phyloP scores from a whole-genome alignment of 2,888 invertebrate genomes.

The Drosophila lutescens region DNA sequence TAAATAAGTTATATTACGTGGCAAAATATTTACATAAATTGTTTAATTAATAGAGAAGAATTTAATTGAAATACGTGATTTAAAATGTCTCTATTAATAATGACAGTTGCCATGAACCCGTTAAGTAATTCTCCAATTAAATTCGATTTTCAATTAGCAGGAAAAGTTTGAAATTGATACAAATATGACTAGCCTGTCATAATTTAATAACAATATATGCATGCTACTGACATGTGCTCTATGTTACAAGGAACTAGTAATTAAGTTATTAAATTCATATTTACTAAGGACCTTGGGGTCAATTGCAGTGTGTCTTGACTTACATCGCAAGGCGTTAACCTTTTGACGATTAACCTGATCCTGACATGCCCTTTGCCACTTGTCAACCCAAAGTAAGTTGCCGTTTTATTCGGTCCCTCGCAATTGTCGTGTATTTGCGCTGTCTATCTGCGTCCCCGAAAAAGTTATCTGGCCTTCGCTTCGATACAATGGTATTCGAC shows the following conservation, averaged over 20 bases:
- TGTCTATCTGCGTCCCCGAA: slow-evolving; percentile 13
- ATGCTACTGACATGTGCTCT: background rate
- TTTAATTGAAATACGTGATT: background rate
- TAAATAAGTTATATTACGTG: too few relatives aligned
- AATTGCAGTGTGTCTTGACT: slow-evolving; percentile 2
- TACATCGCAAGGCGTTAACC: slow-evolving; percentile 27
- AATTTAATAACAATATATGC: background rate
- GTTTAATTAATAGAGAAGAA: background rate
- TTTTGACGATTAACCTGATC: slow-evolving; percentile 27
- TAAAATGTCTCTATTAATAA: background rate
- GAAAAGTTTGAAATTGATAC: background rate
- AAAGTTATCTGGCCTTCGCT: slow-evolving; percentile 40
- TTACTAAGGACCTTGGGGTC: background rate
- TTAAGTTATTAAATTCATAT: background rate
- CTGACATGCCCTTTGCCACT: slow-evolving; percentile 38
- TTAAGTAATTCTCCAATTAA: background rate
- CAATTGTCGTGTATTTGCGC: slow-evolving; percentile 56
- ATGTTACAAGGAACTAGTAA: background rate
- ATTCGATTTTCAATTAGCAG: background rate
- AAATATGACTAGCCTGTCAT: background rate
- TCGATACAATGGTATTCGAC: slow-evolving; percentile 31
- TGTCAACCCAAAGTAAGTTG: slow-evolving; percentile 63
- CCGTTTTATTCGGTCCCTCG: slow-evolving; percentile 21
- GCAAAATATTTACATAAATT: too few relatives aligned
- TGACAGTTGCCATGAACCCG: background rate